Conservation (phyloP, 1,140 invertebrate species). For the Epicauta chinensis region DNA sequence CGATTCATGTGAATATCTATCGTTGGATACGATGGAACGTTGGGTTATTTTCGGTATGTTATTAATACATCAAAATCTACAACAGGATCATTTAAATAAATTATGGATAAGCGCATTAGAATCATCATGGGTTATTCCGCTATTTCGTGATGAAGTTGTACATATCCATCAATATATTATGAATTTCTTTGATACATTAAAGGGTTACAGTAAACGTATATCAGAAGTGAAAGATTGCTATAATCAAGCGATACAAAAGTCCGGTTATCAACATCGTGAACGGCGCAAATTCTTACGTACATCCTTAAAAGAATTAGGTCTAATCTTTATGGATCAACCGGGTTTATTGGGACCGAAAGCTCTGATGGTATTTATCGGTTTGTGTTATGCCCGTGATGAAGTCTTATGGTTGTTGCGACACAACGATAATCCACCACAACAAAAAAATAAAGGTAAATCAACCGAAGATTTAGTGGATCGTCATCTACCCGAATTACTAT, state of each 20-base stretch:
- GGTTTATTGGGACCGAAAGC: slow-evolving; percentile 95
- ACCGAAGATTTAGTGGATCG: slow-evolving; percentile 87
- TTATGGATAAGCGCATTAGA: slow-evolving; percentile 89
- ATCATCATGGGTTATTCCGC: slow-evolving; percentile 86
- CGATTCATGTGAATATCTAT: slow-evolving; percentile 89
- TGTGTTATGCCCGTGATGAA: slow-evolving; percentile 94
- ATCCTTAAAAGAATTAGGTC: slow-evolving; percentile 88
- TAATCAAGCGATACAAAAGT: slow-evolving; percentile 81
- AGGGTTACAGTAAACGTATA: slow-evolving; percentile 88
- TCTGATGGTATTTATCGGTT: slow-evolving; percentile 92
- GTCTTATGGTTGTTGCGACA: slow-evolving; percentile 95
- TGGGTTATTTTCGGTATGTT: slow-evolving; percentile 96
- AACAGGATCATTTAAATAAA: slow-evolving; percentile 74
- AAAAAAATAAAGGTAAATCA: slow-evolving; percentile 77
- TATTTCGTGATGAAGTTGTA: slow-evolving; percentile 97
- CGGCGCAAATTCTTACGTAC: slow-evolving; percentile 93
- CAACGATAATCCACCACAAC: slow-evolving; percentile 87
- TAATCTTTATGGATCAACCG: slow-evolving; percentile 96
- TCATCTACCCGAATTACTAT: slow-evolving; percentile 93
- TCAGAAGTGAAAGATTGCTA: slow-evolving; percentile 94
- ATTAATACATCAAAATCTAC: slow-evolving; percentile 79
- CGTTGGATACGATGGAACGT: slow-evolving; percentile 89
- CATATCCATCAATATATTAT: slow-evolving; percentile 93
- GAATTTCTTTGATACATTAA: slow-evolving; percentile 89
- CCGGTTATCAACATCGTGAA: slow-evolving; percentile 87